Base-by-base conservation (phyloP, 2,113 vertebrate species). In the Semicossyphus pulcher region DNA sequence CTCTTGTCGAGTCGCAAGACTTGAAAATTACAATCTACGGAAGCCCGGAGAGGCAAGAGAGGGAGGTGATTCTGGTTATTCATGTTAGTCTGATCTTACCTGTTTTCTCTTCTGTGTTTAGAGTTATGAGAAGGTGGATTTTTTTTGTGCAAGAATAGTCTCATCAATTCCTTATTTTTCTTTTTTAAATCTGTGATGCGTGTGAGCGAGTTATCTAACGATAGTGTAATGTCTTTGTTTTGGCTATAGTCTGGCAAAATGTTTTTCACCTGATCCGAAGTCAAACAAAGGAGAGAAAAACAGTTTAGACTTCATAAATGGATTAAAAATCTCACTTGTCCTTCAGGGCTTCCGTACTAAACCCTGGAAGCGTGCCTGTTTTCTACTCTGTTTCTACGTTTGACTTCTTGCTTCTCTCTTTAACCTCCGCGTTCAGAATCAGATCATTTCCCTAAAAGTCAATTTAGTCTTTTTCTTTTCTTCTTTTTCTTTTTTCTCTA, bases 381-480 rank as follows among this genome's bases (percentile, higher is more conserved):
- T 66, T 56, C 51, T 74, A 74, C 41, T 18, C 20, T n/a, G n/a
- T 16, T 28, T 7, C 20, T 28, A n/a, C n/a, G 28, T 28, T 9
- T 71, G 26, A 32, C 68, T 23, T 57, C 61, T 25, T 9, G 6
- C 48, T 45, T 63, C 36, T 45, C 23, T 77, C 26, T 29, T 68
- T 58, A 8, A 42, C 21, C 63, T n/a, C 63, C 47, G 47, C 14
- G 18, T 65, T 42, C 12, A 36, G 32, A 74, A 45, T 71, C 61
- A 44, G 37, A 59, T 36, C 32, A 42, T 23, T 31, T 10, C 7
- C 8, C 6, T 7, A 11, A 23, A 6, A 3, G 4, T 37, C 18
- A 31, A n/a, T 21, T 53, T 54, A 12, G 6, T 65, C 12, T 56
- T 47, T 21, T 56, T 71, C 51, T 74, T 36, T 49, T 44, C 3